Evolutionary conservation across 2,797 vertebrate species (phyloP).

Genomic region (Salarias fasciatus): DNA sequence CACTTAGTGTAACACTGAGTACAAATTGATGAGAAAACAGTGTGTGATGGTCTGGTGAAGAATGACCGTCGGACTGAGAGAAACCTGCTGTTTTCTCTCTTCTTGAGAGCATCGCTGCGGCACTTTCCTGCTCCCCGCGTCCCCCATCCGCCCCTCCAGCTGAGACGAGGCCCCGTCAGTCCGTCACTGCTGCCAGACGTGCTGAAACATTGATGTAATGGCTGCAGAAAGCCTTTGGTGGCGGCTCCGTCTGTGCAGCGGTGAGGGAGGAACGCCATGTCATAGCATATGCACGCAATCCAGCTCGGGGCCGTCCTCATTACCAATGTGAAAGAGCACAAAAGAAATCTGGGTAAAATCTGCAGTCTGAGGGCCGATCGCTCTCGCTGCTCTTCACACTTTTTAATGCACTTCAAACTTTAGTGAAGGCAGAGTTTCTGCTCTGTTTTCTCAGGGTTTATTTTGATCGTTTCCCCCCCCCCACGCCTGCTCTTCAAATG

Average conservation of each 20-base stretch:
- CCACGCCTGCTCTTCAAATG: slow-evolving; percentile 64
- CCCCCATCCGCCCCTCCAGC: slow-evolving; percentile 38
- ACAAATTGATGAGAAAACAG: slow-evolving; percentile 74
- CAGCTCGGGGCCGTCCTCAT: slow-evolving; percentile 46
- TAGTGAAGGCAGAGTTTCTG: neutral
- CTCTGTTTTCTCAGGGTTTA: too few relatives aligned
- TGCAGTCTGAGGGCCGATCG: neutral
- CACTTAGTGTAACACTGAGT: slow-evolving; percentile 73
- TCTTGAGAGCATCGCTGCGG: neutral
- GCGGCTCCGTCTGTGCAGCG: slow-evolving; percentile 39
- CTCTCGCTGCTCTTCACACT: slow-evolving; percentile 2
- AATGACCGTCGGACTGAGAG: slow-evolving; percentile 56
- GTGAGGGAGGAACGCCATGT: slow-evolving; percentile 18
- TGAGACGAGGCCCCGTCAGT: slow-evolving; percentile 51
- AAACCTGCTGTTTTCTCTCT: neutral
- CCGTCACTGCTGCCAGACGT: slow-evolving; percentile 64
- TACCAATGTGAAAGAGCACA: slow-evolving; percentile 48
- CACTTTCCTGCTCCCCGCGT: neutral
- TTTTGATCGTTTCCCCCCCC: too few relatives aligned
- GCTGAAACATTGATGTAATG: slow-evolving; percentile 67
- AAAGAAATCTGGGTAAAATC: slow-evolving; percentile 43
- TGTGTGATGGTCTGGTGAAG: slow-evolving; percentile 66
- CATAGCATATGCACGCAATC: slow-evolving; percentile 16
- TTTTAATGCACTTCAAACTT: slow-evolving; percentile 46
- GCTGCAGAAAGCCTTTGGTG: slow-evolving; percentile 43